Conservation (phyloP, 1,140 invertebrate genomes). For the Macrocentrus cingulum region DNA sequence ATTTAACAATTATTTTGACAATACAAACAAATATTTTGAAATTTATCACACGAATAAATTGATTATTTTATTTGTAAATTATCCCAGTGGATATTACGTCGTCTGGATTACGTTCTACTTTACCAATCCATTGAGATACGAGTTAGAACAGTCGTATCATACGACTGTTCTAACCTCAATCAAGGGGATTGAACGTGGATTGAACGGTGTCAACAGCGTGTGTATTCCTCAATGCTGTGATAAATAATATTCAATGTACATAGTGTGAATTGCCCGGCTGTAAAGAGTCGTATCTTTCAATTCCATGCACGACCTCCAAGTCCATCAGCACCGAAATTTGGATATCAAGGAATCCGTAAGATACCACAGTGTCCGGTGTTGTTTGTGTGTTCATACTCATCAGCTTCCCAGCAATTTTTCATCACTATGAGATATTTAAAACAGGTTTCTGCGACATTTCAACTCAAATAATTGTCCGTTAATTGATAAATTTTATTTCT, state of each 20-base stretch:
- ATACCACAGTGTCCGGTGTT: conserved; percentile 52
- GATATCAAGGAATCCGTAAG: conserved; percentile 40
- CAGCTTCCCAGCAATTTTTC: conserved; percentile 47
- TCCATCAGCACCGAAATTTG: conserved; percentile 48
- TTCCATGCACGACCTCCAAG: conserved; percentile 53
- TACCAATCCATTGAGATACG: too few relatives aligned
- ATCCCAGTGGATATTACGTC: too few relatives aligned
- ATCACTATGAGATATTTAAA: conserved; percentile 55
- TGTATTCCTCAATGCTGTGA: conserved; percentile 51
- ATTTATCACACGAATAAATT: too few relatives aligned
- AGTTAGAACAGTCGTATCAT: too few relatives aligned
- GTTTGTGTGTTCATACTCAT: conserved; percentile 52
- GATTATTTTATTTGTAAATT: too few relatives aligned
- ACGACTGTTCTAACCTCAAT: background rate
- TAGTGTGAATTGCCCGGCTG: conserved; percentile 49
- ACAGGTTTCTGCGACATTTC: conserved; percentile 42
- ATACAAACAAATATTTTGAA: too few relatives aligned
- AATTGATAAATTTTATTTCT: conserved; percentile 4
- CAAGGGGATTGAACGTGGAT: background rate
- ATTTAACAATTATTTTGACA: too few relatives aligned
- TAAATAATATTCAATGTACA: conserved; percentile 47
- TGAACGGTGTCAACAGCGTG: conserved; percentile 36
- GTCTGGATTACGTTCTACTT: too few relatives aligned
- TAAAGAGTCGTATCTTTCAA: conserved; percentile 46
- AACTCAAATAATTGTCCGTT: background rate